Percentiles rank a stretch among this genome's conserved stretches.
Evolutionary conservation across 2,888 invertebrate genomes (phyloP).

Genomic region (Gasteruption jaculator): DNA sequence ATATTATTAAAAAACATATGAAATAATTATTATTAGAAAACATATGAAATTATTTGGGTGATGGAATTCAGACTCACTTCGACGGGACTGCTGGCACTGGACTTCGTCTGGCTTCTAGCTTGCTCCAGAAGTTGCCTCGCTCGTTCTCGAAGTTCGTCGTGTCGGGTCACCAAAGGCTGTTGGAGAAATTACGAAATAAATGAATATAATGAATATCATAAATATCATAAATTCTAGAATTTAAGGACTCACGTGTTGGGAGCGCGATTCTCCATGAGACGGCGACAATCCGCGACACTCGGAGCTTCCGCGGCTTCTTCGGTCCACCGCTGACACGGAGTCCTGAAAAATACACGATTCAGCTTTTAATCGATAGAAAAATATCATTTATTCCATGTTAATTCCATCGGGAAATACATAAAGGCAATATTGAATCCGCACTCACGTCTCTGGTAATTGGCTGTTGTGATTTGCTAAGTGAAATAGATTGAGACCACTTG

Average conservation of each 20-base stretch:
- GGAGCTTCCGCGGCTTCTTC: conserved; percentile 41
- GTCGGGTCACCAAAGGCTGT: conserved; percentile 73
- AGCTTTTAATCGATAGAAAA: no score
- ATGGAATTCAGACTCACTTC: conserved; percentile 54
- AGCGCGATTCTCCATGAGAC: conserved; percentile 40
- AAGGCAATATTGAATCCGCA: no score
- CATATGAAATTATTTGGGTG: no score
- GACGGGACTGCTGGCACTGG: conserved; percentile 55
- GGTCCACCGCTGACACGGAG: conserved; percentile 34
- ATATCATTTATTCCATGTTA: no score
- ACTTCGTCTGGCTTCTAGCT: conserved; percentile 57
- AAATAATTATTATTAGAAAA: no score
- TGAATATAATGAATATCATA: conserved; percentile 13
- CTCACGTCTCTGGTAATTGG: conserved; percentile 50
- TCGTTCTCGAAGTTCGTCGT: conserved; percentile 80
- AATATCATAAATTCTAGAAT: conserved; percentile 11
- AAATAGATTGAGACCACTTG: conserved; percentile 44
- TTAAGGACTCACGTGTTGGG: conserved; percentile 44
- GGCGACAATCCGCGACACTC: conserved; percentile 44
- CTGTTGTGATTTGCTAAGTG: conserved; percentile 42
- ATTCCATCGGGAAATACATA: no score
- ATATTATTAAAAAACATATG: no score
- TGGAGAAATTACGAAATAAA: conserved; percentile 46
- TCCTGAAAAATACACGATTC: conserved; percentile 31
- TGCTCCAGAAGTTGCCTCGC: conserved; percentile 80